Percentiles rank a stretch among this genome's conserved stretches.
Evolutionary conservation across 1,140 invertebrate species (phyloP).

Genomic region (Antheraea mylitta): DNA sequence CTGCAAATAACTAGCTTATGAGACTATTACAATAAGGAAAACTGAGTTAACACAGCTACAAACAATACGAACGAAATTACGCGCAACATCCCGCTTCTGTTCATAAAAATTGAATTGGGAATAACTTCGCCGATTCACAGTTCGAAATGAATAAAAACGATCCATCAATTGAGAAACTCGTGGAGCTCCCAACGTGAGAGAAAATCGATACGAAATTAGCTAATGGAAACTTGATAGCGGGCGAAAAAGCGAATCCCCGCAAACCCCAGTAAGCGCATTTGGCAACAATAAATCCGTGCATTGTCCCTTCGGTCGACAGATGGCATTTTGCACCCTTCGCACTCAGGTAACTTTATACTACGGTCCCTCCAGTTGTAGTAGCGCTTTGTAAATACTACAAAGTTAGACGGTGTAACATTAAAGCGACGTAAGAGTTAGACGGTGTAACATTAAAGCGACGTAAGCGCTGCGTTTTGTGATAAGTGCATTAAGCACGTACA

Average conservation of each 20-base stretch:
- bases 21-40: conserved; percentile 5
- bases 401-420: neutral
- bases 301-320: conserved; percentile 61
- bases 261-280: conserved; percentile 60
- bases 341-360: conserved; percentile 64
- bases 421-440: conserved; percentile 30
- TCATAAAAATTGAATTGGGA: conserved; percentile 61
- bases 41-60: conserved; percentile 19
- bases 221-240: conserved; percentile 75
- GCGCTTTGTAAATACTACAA: conserved; percentile 6
- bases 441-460: conserved; percentile 26
- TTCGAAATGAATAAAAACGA: conserved; percentile 69
- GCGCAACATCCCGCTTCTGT: conserved; percentile 49
- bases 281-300: conserved; percentile 70
- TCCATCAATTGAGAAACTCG: conserved; percentile 66
- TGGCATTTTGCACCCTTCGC: conserved; percentile 51
- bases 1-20: neutral
- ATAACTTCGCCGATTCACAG: conserved; percentile 47
- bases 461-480: conserved; percentile 45
- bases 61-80: conserved; percentile 50
- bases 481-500: conserved; percentile 69
- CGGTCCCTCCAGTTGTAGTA: conserved; percentile 3
- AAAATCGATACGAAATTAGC: conserved; percentile 73
- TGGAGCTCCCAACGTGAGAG: conserved; percentile 52
- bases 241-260: conserved; percentile 67